Base-by-base conservation (phyloP, 2,797 vertebrate genomes). In the Limnodromus scolopaceus region DNA sequence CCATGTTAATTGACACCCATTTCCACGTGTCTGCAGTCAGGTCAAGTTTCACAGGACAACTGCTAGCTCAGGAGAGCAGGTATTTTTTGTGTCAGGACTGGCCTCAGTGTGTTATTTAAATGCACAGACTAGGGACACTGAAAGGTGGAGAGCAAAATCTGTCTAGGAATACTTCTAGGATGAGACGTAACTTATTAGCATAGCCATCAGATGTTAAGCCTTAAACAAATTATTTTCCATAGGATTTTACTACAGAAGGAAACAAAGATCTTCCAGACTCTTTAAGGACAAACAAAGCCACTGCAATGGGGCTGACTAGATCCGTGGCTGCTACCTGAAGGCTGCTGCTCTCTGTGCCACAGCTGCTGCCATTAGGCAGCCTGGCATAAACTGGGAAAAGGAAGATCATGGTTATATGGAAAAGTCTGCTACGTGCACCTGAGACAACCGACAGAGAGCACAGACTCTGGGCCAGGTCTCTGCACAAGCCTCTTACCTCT, bases 1-100 rank as follows among this genome's bases (percentile, higher is more conserved):
- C 41, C 63, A 20, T 0, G 0, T 36, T 45, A 39, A 48, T 1
- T 11, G 25, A 54, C 16, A 57, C 13, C 9, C 18, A 16, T 36
- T 68, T 72, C 27, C 60, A 41, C 25, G 11, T 18, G 10, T 10
- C 54, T 48, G 24, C 43, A 48, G 53, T 12, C 72, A 58, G 14
- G 34, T 38, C 16, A 32, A 17, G 32, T 39, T 76, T 71, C 58
- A 53, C 30, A 48, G 32, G 57, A 46, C 1, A 1, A 6, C 15
- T 46, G 20, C 13, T 7, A 34, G 34, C 28, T 71, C 28, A 14
- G 22, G 38, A 66, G 28, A 91, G 38, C 27, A 41, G 53, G 16
- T 38, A 24, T 38, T 89, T 38, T 53, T 36, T 27, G 30, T 6
- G 4, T 9, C 69, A 32, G 11, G 30, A 28, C 65, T 38, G 28